A percentile compares a stretch with the other conserved stretches of the same genome.
phyloP scores from a whole-genome alignment of 2,113 vertebrate species.

The Varanus salvator region DNA sequence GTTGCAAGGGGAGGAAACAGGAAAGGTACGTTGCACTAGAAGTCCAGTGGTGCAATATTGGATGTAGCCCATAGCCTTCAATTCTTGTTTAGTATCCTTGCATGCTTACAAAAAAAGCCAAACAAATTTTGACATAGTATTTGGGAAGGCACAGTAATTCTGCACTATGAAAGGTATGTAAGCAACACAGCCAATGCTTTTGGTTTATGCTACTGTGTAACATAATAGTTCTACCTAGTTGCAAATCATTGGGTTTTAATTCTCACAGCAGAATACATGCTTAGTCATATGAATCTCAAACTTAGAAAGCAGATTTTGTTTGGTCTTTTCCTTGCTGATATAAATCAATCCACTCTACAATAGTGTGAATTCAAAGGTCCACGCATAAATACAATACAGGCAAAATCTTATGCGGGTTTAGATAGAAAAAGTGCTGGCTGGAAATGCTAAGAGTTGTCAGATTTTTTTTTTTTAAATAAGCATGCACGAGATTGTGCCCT shows the following conservation, averaged over 20 bases:
- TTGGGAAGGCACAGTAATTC: neutral
- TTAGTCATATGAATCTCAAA: neutral
- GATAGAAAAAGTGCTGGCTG: no score
- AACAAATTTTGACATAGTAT: neutral
- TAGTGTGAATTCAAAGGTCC: neutral
- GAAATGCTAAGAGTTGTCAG: no score
- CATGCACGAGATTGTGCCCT: no score
- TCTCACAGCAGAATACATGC: neutral
- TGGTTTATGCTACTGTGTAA: neutral
- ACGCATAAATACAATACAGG: neutral
- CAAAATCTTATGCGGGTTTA: no score
- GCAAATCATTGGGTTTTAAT: neutral
- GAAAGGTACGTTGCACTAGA: no score
- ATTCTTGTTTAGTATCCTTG: neutral
- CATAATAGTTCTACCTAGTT: neutral
- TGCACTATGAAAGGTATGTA: neutral
- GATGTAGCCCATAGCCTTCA: neutral
- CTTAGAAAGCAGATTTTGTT: neutral
- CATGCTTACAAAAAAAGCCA: neutral
- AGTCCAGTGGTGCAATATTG: no score
- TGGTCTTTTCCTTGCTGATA: neutral
- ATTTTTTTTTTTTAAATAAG: no score
- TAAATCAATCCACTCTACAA: neutral
- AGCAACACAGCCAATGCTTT: neutral
- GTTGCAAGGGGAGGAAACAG: no score